Evolutionary conservation across 2,113 vertebrate genomes (phyloP), one percentile per base, ranked within the genome.

Genomic region (Ictalurus furcatus): DNA sequence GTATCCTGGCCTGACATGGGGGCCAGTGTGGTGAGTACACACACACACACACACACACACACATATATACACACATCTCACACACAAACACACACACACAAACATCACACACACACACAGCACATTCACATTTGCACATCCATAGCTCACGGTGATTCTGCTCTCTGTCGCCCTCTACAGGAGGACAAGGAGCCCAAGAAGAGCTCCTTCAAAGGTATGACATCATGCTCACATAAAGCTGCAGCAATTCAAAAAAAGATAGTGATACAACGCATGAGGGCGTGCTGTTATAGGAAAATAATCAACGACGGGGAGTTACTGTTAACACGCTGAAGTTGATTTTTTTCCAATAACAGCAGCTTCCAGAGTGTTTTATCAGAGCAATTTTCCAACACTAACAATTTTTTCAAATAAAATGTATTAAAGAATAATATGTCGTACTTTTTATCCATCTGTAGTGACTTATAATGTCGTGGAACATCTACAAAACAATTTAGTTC

Each of bases 1-100:
- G 95, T 90, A 58, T 96, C 95, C 86, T 94, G 92, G 73, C 94
- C 95, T 59, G 95, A 96, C 21, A 96, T 96, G 95, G 94, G 93
- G n/a, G 94, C 94, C 80, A 92, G 93, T 44, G 92, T 84, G 91
- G 95, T 95, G 87, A 93, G 94, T 30, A 17, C 30, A 12, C 13
- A 25, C 13, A 5, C 13, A n/a, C 30, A 78, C 21, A 83, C 23
- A 14, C 54, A 14, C 48, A 37, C 84, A 74, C 71, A 7, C 34
- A 74, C 71, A 7, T n/a, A 81, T 12, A 87, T 17, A 30, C 28
- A 48, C 13, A 84, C n/a, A 82, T 3, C 1, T 13, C 25, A 61
- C 9, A 44, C 9, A 84, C 59, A 44, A 12, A 85, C 19, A 14
- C 54, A 13, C 44, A 81, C 12, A 87, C 21, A 52, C 28, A 48